Percentiles rank a stretch among this genome's conserved stretches.
phyloP scores from a whole-genome alignment of 1,140 invertebrate species.

The Pomacea maculata region DNA sequence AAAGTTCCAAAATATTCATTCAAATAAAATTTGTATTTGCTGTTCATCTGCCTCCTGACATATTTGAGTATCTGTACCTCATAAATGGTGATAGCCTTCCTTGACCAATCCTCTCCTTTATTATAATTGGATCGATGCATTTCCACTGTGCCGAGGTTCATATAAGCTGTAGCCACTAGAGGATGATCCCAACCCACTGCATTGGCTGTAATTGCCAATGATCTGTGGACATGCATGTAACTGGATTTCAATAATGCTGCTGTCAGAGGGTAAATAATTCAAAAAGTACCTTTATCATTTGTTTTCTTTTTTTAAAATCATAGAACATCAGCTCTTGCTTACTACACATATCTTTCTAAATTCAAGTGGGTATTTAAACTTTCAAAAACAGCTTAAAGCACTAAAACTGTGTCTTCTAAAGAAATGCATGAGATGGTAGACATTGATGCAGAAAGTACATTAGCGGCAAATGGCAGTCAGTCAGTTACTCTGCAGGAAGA shows the following conservation, averaged over 20 bases:
- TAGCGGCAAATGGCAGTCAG: too few species aligned
- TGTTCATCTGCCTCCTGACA: too few species aligned
- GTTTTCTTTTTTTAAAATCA: neutral
- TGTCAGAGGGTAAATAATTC: neutral
- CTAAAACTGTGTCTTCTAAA: neutral
- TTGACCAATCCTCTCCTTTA: conserved; percentile 23
- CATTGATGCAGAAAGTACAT: neutral
- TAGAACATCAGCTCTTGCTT: too few species aligned
- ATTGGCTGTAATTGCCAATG: conserved; percentile 35
- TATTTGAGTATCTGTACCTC: conserved; percentile 23
- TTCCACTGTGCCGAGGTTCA: conserved; percentile 40
- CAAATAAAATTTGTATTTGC: too few species aligned
- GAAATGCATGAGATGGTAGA: neutral
- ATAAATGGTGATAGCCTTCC: conserved; percentile 31
- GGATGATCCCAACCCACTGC: conserved; percentile 36
- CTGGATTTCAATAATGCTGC: neutral
- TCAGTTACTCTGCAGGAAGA: too few species aligned
- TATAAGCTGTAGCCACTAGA: conserved; percentile 30
- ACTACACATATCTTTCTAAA: too few species aligned
- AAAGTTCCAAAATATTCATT: too few species aligned
- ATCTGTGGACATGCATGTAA: conserved; percentile 18
- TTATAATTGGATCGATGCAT: conserved; percentile 23
- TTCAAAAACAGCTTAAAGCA: neutral
- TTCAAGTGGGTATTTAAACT: too few species aligned
- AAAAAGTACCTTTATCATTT: neutral